phyloP scores from a whole-genome alignment of 2,888 invertebrate species.

The Pemphredon lugubris region DNA sequence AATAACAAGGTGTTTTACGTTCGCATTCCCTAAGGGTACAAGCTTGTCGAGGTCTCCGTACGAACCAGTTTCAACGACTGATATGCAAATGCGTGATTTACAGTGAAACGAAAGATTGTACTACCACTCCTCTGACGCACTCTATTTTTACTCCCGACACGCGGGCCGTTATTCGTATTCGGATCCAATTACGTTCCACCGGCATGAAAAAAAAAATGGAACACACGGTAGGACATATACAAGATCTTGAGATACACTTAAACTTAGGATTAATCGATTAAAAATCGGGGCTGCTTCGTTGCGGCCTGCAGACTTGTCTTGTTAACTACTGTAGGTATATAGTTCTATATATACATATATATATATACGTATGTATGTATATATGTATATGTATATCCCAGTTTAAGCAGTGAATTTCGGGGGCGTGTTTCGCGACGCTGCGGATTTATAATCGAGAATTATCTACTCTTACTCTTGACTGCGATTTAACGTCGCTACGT shows the following conservation, averaged over 20 bases:
- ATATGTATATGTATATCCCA: conserved; percentile 71
- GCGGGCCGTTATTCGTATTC: conserved; percentile 38
- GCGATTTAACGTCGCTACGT: conserved; percentile 18
- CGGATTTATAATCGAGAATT: conserved; percentile 33
- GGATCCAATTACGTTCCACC: conserved; percentile 43
- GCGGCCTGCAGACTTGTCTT: conserved; percentile 76
- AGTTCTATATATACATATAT: conserved; percentile 56
- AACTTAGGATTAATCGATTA: conserved; percentile 74
- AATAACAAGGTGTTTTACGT: conserved; percentile 19
- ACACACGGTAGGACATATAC: conserved; percentile 50
- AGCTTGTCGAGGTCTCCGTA: conserved; percentile 38
- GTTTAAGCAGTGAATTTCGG: conserved; percentile 74
- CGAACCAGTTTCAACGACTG: conserved; percentile 40
- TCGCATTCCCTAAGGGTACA: background rate
- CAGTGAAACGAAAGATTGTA: conserved; percentile 28
- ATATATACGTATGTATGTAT: conserved; percentile 50
- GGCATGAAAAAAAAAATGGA: conserved; percentile 30
- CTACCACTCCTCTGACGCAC: conserved; percentile 46
- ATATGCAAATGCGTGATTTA: conserved; percentile 35
- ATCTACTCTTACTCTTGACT: conserved; percentile 15
- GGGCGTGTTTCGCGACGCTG: conserved; percentile 47
- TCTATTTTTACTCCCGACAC: conserved; percentile 43
- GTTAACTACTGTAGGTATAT: conserved; percentile 79
- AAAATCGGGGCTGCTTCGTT: conserved; percentile 66
- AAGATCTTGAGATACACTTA: conserved; percentile 72